Base-by-base conservation (phyloP, 2,113 vertebrate species). In the Melanerpes formicivorus region DNA sequence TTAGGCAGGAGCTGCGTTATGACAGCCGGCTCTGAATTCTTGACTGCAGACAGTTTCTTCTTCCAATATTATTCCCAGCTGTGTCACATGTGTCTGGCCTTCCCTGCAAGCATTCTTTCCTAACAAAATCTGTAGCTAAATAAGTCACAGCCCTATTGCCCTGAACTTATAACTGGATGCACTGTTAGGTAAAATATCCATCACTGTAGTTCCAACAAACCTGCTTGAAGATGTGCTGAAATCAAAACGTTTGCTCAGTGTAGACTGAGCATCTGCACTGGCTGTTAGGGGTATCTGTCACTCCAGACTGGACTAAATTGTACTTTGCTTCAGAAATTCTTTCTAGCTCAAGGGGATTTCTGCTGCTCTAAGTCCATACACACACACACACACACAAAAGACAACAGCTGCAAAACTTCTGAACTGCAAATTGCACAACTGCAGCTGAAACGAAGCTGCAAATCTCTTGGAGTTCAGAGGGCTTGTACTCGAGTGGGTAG, bases 381-480 rank as follows among this genome's bases (percentile, higher is more conserved):
- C 22, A 67, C 27, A 50, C 50, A 44, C 23, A 62, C 34, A 62
- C 13, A 52, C 18, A 55, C 62, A 80, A 65, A 80, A 72, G 34
- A 77, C 40, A 88, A 58, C 73, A 78, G 66, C 62, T 69, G 70
- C 80, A 91, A 14, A 71, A 72, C 72, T 78, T 87, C 93, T 63
- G 44, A 88, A 40, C 82, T 75, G 85, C 70, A 86, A 63, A 72
- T 86, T 89, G 80, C 82, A 93, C 73, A 95, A 91, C 87, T 78
- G 69, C 92, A 84, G 78, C 70, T 83, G 90, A 93, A 95, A 87
- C 54, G 69, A 65, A 75, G 74, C 69, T 82, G 81, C 63, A 87
- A 83, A 46, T 23, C 54, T 78, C 85, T 87, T 71, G 0, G 0
- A 87, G 81, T 69, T 91, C 87, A 81, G 66, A 32, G 75, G 46